Base-by-base conservation (phyloP, 2,797 vertebrate genomes). In the Microcaecilia unicolor region DNA sequence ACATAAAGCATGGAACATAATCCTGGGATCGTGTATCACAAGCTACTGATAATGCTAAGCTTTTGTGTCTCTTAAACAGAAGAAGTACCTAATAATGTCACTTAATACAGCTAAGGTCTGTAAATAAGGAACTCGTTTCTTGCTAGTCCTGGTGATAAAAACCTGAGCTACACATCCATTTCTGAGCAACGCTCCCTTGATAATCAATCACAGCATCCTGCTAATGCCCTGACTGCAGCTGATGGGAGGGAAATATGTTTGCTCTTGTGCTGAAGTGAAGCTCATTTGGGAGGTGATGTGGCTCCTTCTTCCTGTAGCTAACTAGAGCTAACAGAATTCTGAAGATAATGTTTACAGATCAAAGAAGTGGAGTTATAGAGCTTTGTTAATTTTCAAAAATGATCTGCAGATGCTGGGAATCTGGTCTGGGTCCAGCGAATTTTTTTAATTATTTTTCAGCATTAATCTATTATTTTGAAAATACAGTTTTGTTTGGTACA, bases 71-170 rank as follows among this genome's bases (percentile, higher is more conserved):
- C 73, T 82, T 73, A 68, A 61, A 57, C 48, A 70, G 70, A 69
- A 80, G 67, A 44, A 68, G 54, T 61, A 37, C 67, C 67, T 78
- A 67, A 72, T 74, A 75, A 74, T 78, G 72, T 70, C 70, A 69
- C 70, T 78, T 76, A 74, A 64, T 74, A 70, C 51, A 64, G 54
- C 51, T 54, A 49, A 41, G 37, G 34, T 67, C 59, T 67, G 74
- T 55, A 76, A 75, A 74, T 57, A 72, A 63, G 58, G 42, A 68
- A 58, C 52, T 51, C 58, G 55, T 51, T 64, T 65, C 67, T 51
- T 70, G 64, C 64, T 51, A 61, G 67, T 64, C 19, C 8, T 2
- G 5, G 62, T 53, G 79, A 83, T 83, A 80, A 82, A 81, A 67
- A 56, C 48, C 70, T 47, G 55, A 33, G 62, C 59, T 65, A 55